These are phyloP conservation scores for Agelastica alni DNA, from an alignment of 2,888 invertebrate species.

Conservation along the genomic window DNA sequence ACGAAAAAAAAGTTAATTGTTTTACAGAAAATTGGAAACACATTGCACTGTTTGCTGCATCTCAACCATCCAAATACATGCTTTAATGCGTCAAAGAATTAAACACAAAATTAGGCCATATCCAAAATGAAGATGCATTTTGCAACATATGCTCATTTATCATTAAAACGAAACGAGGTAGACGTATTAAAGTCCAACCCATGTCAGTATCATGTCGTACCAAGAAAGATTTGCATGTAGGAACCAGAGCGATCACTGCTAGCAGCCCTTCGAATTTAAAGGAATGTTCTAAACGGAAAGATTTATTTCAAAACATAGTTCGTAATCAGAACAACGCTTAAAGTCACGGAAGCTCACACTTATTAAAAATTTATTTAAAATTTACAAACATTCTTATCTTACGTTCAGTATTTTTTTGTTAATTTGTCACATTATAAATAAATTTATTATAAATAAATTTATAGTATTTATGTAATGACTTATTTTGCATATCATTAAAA, in stretches of 20 bases:
- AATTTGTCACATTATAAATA: no score
- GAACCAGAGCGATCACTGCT: conserved; percentile 7
- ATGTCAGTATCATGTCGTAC: conserved; percentile 1
- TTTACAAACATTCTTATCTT: no score
- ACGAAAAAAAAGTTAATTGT: background rate
- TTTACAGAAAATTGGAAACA: conserved; percentile 2
- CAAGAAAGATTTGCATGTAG: conserved; percentile 4
- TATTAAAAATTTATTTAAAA: no score
- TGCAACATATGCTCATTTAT: conserved; percentile 2
- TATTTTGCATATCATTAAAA: no score
- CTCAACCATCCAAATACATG: conserved; percentile 4
- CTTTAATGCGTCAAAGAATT: conserved; percentile 1
- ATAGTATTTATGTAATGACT: no score
- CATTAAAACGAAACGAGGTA: background rate
- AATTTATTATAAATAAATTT: no score
- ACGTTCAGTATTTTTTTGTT: no score
- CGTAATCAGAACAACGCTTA: background rate
- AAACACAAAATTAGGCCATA: conserved; percentile 6
- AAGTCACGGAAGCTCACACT: no score
- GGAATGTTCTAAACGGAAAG: conserved; percentile 1
- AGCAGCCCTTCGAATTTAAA: no score
- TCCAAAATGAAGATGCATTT: conserved; percentile 8
- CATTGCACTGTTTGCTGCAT: conserved; percentile 3
- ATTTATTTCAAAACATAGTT: conserved; percentile 10
- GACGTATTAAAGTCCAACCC: conserved; percentile 9